phyloP scores from a whole-genome alignment of 2,888 invertebrate species.

The Perithous albicinctus region DNA sequence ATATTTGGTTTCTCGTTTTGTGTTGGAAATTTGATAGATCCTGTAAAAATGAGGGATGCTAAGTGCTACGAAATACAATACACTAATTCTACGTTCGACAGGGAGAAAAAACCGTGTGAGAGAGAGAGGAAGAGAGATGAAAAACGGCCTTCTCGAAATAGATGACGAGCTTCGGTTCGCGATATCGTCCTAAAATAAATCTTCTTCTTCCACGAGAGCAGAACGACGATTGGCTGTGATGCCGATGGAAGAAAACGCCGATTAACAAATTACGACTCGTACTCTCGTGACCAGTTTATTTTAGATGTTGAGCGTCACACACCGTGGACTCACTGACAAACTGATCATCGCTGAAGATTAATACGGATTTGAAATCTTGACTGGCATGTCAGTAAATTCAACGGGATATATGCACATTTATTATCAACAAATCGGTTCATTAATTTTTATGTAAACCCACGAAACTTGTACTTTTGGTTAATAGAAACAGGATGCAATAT shows the following conservation, averaged over 20 bases:
- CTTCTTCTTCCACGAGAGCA: slow-evolving; percentile 77
- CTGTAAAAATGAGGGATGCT: no score
- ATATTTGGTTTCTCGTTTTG: no score
- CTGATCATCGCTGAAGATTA: slow-evolving; percentile 36
- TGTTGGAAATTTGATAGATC: no score
- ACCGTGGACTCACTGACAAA: slow-evolving; percentile 53
- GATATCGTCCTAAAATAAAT: slow-evolving; percentile 81
- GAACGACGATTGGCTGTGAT: slow-evolving; percentile 42
- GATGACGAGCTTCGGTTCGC: slow-evolving; percentile 77
- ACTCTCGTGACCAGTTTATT: slow-evolving; percentile 43
- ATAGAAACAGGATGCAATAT: no score
- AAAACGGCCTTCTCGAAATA: slow-evolving; percentile 81
- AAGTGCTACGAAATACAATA: slow-evolving; percentile 55
- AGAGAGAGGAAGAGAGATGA: no score
- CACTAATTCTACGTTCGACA: slow-evolving; percentile 70
- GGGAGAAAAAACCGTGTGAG: slow-evolving; percentile 74
- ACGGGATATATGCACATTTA: neutral
- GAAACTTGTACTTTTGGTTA: neutral
- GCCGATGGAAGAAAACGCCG: slow-evolving; percentile 37
- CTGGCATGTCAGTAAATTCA: neutral
- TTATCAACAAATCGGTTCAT: neutral
- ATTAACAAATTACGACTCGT: slow-evolving; percentile 27
- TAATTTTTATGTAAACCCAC: neutral
- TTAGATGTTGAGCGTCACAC: slow-evolving; percentile 46
- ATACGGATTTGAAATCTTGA: slow-evolving; percentile 4